Percentiles rank a stretch among this genome's conserved stretches.
Conservation (phyloP, 2,113 vertebrate genomes). For the Noctilio leporinus region DNA sequence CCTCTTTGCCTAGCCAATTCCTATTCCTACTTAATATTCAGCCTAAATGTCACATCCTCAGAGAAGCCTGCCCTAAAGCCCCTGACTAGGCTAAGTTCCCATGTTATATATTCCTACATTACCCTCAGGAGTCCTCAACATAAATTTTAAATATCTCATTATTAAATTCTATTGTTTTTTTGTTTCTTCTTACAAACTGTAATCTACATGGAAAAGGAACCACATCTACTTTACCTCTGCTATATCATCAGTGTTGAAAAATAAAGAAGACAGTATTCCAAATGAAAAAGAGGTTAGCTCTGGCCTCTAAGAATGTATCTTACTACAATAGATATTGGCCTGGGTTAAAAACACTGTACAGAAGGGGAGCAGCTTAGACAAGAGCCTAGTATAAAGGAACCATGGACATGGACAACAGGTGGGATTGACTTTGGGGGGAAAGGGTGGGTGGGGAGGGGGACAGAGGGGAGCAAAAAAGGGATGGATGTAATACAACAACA, state of each 20-base stretch:
- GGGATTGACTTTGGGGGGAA: too few species aligned
- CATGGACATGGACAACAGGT: too few species aligned
- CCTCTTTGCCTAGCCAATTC: not conserved
- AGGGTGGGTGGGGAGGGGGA: too few species aligned
- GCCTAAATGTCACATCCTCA: not conserved
- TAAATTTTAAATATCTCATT: slow-evolving; percentile 5
- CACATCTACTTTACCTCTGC: not conserved
- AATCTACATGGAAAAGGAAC: not conserved
- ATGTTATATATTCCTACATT: not conserved
- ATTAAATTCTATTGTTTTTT: not conserved
- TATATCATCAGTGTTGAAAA: not conserved
- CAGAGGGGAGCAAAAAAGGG: too few species aligned
- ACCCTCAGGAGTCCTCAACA: not conserved
- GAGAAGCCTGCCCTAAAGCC: not conserved
- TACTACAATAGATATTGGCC: not conserved
- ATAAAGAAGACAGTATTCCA: not conserved
- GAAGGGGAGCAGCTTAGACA: too few species aligned
- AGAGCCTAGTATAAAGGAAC: too few species aligned
- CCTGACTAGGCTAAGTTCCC: not conserved
- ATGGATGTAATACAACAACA: too few species aligned
- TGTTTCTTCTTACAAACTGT: not conserved
- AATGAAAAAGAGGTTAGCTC: not conserved
- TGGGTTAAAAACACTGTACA: not conserved
- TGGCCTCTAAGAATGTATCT: not conserved
- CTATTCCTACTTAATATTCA: not conserved